Evolutionary conservation across 2,888 invertebrate species (phyloP), one percentile per base, ranked within the genome.

Genomic region (Rhabditophanes sp.): DNA sequence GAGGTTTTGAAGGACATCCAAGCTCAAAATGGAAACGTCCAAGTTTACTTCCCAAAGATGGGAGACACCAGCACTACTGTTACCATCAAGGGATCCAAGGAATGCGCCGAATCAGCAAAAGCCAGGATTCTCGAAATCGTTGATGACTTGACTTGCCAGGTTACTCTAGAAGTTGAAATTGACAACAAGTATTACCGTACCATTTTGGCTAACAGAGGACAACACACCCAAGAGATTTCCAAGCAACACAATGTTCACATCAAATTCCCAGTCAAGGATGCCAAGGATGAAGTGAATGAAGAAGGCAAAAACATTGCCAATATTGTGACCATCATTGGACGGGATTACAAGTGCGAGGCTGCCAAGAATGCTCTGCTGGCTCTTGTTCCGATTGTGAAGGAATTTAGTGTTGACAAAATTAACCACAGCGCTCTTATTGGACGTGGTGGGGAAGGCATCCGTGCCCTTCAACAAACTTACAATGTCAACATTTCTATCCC

Each of bases 361-460:
- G 54, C 56, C 16, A 43, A 44, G 27, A 54, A 45, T 11, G 53
- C 44, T 15, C 30, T 58, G 8, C 33, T 70, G 64, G 68, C 65
- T 22, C 53, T 70, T 28, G 69, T 73, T n/a, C 73, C 73, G 14
- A 61, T 73, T n/a, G n/a, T n/a, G n/a, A n/a, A n/a, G n/a, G n/a
- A n/a, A n/a, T n/a, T n/a, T n/a, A n/a, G n/a, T n/a, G n/a, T n/a
- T n/a, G n/a, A n/a, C n/a, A n/a, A n/a, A n/a, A n/a, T n/a, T n/a
- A n/a, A 84, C 64, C 93, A 93, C 69, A 77, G 87, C 44, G 77
- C 80, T 37, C 81, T 93, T 48, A 88, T 90, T 64, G 93, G 93
- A 1, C 80, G 80, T 59, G 82, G 80, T 64, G 84, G 85, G 33
- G 76, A 78, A 49, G 83, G 83, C 64, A 80, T 57, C 14, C 47